These are phyloP conservation scores for Poliocrania exsul DNA, from an alignment of 2,797 vertebrate genomes.

Conservation along the genomic window DNA sequence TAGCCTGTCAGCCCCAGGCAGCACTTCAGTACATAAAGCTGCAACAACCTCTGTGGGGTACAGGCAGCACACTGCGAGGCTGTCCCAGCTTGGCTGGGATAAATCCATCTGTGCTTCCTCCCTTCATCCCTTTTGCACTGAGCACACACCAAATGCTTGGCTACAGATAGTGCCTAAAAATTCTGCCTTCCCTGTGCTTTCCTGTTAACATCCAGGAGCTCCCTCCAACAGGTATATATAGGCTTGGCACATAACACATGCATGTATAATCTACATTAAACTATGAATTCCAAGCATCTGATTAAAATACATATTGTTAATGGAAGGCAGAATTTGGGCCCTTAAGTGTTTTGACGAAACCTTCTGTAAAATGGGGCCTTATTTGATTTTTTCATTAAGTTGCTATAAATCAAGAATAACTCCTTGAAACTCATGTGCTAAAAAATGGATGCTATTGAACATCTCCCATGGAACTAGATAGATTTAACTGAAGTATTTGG, in stretches of 20 bases:
- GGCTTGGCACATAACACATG: not conserved
- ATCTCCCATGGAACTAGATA: not conserved
- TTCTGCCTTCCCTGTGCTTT: not conserved
- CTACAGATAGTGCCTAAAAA: not conserved
- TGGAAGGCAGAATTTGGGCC: not conserved
- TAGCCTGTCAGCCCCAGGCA: not conserved
- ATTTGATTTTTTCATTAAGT: not conserved
- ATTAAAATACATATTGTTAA: not conserved
- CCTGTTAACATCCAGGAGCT: not conserved
- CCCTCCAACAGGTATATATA: not conserved
- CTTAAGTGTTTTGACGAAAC: not conserved
- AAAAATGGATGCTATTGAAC: not conserved
- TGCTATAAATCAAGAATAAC: not conserved
- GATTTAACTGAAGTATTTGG: not conserved
- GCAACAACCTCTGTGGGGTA: not conserved
- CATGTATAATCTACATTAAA: not conserved
- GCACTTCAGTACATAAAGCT: not conserved
- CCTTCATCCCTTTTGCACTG: not conserved
- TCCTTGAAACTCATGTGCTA: not conserved
- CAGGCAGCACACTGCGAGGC: not conserved
- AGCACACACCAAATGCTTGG: not conserved
- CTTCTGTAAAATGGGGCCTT: not conserved
- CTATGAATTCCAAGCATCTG: not conserved
- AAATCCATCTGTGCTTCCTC: not conserved
- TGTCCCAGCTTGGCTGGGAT: not conserved